Evolutionary conservation across 2,797 vertebrate genomes (phyloP).

Genomic region (Oreortyx pictus): DNA sequence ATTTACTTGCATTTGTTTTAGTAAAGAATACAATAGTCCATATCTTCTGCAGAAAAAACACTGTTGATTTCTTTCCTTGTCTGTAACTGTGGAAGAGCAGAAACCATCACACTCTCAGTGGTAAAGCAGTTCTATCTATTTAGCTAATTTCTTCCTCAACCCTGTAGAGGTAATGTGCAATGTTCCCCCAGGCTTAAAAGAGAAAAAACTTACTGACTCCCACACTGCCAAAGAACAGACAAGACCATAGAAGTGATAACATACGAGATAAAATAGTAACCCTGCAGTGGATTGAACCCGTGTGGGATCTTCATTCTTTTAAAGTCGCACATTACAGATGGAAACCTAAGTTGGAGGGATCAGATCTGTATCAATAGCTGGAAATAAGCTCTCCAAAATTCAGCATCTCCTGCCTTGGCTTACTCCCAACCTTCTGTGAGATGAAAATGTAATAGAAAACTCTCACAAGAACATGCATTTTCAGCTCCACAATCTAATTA

Average conservation of each 20-base stretch:
- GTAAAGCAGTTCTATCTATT: neutral
- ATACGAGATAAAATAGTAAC: neutral
- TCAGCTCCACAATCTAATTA: slow-evolving; percentile 29
- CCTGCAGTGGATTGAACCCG: neutral
- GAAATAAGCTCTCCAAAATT: neutral
- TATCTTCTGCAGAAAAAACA: neutral
- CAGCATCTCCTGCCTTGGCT: neutral
- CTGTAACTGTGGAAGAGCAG: neutral
- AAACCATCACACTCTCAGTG: neutral
- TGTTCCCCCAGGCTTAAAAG: neutral
- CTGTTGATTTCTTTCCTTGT: neutral
- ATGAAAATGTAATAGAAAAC: slow-evolving; percentile 1
- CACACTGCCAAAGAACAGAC: neutral
- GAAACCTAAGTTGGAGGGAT: neutral
- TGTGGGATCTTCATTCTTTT: slow-evolving; percentile 17
- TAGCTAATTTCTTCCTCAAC: neutral
- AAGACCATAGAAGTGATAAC: neutral
- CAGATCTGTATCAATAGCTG: neutral
- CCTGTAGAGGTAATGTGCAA: neutral
- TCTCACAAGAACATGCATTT: slow-evolving; percentile 23
- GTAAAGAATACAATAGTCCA: neutral
- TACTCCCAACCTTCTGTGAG: neutral
- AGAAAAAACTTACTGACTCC: neutral
- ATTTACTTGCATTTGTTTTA: neutral
- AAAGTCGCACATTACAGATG: slow-evolving; percentile 4